These are phyloP conservation scores for Microcaecilia unicolor DNA, from an alignment of 2,797 vertebrate species.

Conservation along the genomic window DNA sequence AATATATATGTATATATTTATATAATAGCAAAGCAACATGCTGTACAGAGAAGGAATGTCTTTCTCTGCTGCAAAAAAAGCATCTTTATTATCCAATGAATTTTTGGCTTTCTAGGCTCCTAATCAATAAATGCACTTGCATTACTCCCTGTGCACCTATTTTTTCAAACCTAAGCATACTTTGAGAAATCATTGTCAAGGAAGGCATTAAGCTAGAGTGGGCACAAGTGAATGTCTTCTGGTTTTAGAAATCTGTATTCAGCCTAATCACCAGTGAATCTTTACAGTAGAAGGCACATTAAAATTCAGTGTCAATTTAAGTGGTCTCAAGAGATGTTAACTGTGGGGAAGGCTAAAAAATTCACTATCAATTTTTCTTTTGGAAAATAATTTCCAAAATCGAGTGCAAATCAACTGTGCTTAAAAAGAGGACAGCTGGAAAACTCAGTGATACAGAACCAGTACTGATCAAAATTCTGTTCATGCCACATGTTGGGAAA, in stretches of 20 bases:
- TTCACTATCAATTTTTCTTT: neutral
- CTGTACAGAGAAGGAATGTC: too few species aligned
- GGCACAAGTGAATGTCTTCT: neutral
- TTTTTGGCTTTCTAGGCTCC: too few species aligned
- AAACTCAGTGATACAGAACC: neutral
- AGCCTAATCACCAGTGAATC: neutral
- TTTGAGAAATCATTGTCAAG: neutral
- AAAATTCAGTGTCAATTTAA: neutral
- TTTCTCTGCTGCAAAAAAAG: too few species aligned
- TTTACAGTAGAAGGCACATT: neutral
- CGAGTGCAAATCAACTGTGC: neutral
- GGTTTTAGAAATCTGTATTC: neutral
- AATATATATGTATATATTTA: too few species aligned
- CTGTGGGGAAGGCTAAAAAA: neutral
- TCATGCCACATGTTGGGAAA: too few species aligned
- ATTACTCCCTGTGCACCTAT: too few species aligned
- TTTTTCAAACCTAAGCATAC: slow-evolving; percentile 1
- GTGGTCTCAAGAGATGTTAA: neutral
- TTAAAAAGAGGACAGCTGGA: too few species aligned
- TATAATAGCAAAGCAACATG: too few species aligned
- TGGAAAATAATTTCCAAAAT: neutral
- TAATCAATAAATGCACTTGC: too few species aligned
- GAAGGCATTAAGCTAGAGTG: neutral
- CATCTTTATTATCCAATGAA: too few species aligned
- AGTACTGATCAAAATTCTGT: neutral